Base-by-base conservation (phyloP, 2,113 vertebrate genomes). In the Silurus glanis region DNA sequence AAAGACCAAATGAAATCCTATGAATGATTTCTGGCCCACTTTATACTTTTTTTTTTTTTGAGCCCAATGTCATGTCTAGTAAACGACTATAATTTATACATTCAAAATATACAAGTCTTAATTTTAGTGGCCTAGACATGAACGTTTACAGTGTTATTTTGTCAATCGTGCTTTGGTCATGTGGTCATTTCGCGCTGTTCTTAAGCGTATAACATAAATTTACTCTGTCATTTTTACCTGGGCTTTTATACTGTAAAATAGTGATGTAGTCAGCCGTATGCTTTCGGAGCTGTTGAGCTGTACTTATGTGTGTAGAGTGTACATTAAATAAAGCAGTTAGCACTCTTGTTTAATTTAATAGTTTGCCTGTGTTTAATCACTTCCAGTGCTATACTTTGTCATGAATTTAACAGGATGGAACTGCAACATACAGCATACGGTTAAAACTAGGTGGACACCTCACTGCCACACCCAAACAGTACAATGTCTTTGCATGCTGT, bases 241-340 rank as follows among this genome's bases (percentile, higher is more conserved):
- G 80, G 78, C 83, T 71, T 87, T 89, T 87, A 19, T 87, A 76
- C 69, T 89, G 88, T 89, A 89, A 37, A 85, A 87, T 87, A 89
- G 53, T 85, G 83, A 79, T 86, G 79, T 86, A 56, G 64, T 64
- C 49, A 86, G 14, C 59, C 72, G 28, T 62, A 47, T 72, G 82
- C 79, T 81, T 89, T 82, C n/a, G 9, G 25, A 89, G 16, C n/a
- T 75, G 53, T 85, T 64, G 49, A 25, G 64, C 47, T 83, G 61
- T 10, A 71, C 72, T 45, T 59, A 56, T 37, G 53, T 81, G 49
- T 84, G 13, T 82, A 58, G 37, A 25, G 17, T 66, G 47, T 56
- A 58, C 55, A 83, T 62, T 85, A 71, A 81, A 69, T 75, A 67
- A 82, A 82, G 28, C 28, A 72, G 49, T 69, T 28, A 9, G 62